Conservation (phyloP, 2,113 vertebrate genomes). For the Oryzias celebensis region DNA sequence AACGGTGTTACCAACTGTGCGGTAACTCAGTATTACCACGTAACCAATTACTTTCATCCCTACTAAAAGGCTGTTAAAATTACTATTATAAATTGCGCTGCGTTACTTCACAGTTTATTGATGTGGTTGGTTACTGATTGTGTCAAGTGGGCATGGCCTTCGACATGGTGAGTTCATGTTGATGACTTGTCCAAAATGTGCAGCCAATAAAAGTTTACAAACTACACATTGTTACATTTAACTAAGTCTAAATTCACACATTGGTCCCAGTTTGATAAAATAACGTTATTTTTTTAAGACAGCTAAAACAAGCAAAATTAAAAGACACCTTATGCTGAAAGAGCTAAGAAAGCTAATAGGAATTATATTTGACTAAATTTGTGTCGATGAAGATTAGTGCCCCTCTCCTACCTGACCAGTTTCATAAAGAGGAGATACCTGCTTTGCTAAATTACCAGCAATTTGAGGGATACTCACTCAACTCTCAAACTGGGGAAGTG, state of each 20-base stretch:
- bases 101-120: no score
- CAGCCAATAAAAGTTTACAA: not conserved
- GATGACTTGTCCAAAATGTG: not conserved
- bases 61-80: no score
- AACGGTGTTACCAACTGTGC: no score
- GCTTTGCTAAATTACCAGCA: constrained; percentile 26
- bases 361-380: constrained; percentile 50
- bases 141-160: no score
- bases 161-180: no score
- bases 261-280: constrained; percentile 17
- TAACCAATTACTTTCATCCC: no score
- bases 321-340: constrained; percentile 33
- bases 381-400: constrained; percentile 59
- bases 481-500: constrained; percentile 25
- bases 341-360: constrained; percentile 30
- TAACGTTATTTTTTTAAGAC: constrained; percentile 20
- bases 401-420: constrained; percentile 40
- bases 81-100: no score
- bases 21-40: no score
- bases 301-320: constrained; percentile 42
- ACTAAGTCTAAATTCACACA: constrained; percentile 9
- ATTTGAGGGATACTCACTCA: constrained; percentile 20
- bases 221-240: not conserved
- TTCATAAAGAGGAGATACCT: constrained; percentile 30
- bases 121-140: no score